These are phyloP conservation scores for Protomyctophum bolini DNA, from an alignment of 2,113 vertebrate species.

Conservation along the genomic window DNA sequence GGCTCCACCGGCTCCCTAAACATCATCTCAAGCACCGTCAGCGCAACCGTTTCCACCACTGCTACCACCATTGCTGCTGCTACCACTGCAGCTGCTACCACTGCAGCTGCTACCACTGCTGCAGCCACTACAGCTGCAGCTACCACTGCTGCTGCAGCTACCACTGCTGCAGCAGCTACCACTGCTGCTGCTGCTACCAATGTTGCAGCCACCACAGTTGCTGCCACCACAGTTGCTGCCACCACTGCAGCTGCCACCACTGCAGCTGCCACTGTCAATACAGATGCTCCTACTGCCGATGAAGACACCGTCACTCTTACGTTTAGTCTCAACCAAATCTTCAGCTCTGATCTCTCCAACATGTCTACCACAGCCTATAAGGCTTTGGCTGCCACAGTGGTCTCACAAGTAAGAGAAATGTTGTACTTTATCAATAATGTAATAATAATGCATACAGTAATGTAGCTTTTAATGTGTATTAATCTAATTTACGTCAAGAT, in stretches of 20 bases:
- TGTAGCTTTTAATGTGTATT: neutral
- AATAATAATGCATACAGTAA: too few species aligned
- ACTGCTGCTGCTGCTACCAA: neutral
- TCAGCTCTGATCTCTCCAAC: slow-evolving; percentile 16
- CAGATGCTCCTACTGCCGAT: slow-evolving; percentile 20
- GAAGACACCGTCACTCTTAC: slow-evolving; percentile 35
- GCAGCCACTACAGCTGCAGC: neutral
- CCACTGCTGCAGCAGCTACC: neutral
- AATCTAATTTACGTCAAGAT: neutral
- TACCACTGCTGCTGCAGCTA: neutral
- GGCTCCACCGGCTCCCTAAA: slow-evolving; percentile 2
- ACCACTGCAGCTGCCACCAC: neutral
- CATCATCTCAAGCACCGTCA: slow-evolving; percentile 26
- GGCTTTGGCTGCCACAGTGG: slow-evolving; percentile 21
- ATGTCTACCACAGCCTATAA: neutral
- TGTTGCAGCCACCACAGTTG: neutral
- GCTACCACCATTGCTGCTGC: too few species aligned
- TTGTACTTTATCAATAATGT: neutral
- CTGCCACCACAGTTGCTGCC: neutral
- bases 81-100: too few species aligned
- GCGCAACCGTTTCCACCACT: neutral
- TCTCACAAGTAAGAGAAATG: slow-evolving; percentile 38
- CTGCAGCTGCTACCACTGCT: too few species aligned
- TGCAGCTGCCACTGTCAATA: slow-evolving; percentile 22
- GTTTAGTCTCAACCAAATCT: slow-evolving; percentile 39